Percentiles rank a stretch among this genome's conserved stretches.
Conservation (phyloP, 2,888 invertebrate genomes). For the Hypselothyrea guttata region DNA sequence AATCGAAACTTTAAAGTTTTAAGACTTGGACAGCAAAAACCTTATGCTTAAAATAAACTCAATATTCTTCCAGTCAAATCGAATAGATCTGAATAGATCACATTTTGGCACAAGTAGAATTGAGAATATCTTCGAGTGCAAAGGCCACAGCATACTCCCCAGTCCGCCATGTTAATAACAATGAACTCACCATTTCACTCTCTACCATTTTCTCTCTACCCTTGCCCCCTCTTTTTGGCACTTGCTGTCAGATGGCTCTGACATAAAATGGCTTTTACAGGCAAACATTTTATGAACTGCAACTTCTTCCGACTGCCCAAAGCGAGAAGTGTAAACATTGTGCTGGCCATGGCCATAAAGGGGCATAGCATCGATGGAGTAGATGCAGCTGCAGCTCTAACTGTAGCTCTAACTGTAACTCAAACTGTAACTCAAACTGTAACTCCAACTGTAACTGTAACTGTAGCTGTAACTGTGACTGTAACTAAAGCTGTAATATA, state of each 20-base stretch:
- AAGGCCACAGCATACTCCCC: no score
- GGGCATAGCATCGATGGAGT: conserved; percentile 2
- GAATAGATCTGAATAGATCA: no score
- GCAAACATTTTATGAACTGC: conserved; percentile 49
- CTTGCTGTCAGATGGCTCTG: conserved; percentile 8
- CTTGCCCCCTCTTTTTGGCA: no score
- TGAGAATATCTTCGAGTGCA: no score
- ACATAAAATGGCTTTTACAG: conserved; percentile 30
- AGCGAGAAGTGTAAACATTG: conserved; percentile 51
- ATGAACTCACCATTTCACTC: no score
- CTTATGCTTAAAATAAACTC: no score
- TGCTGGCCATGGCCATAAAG: conserved; percentile 32
- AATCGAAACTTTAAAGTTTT: no score
- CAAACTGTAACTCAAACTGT: conserved; percentile 17
- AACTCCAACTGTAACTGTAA: conserved; percentile 28
- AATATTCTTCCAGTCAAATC: no score
- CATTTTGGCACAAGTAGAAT: no score
- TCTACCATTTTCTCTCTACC: neutral
- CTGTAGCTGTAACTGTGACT: conserved; percentile 10
- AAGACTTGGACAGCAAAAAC: no score
- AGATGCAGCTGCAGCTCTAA: conserved; percentile 21
- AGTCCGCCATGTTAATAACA: neutral
- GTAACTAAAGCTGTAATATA: conserved; percentile 29
- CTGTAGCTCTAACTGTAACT: conserved; percentile 14
- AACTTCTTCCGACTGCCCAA: conserved; percentile 22